phyloP scores from a whole-genome alignment of 2,113 vertebrate species.

The Clarias batrachus region DNA sequence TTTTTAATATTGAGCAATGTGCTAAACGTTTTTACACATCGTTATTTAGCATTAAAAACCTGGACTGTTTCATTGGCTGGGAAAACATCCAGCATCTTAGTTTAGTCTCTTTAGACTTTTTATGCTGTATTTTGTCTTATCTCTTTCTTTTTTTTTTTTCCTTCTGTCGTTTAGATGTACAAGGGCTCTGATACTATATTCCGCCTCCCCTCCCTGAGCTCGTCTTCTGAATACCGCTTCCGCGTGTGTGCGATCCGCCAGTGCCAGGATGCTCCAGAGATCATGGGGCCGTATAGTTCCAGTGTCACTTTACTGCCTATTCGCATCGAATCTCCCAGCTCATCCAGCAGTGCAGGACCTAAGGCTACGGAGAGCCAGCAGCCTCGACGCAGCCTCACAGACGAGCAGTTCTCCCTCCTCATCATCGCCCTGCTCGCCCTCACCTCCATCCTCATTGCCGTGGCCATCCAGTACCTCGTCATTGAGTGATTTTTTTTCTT shows the following conservation, averaged over 20 bases:
- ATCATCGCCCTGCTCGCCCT: conserved; percentile 91
- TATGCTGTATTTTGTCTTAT: background rate
- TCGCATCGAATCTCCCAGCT: conserved; percentile 73
- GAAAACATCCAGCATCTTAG: background rate
- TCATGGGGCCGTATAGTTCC: conserved; percentile 87
- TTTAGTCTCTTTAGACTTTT: background rate
- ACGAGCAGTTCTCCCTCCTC: conserved; percentile 93
- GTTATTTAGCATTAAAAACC: background rate
- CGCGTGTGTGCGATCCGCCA: conserved; percentile 88
- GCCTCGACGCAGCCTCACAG: conserved; percentile 80
- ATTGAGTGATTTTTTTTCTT: conserved; percentile 82
- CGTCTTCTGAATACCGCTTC: conserved; percentile 91
- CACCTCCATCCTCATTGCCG: conserved; percentile 94
- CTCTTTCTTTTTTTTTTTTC: background rate
- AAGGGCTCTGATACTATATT: conserved; percentile 83
- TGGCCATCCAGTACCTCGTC: conserved; percentile 97
- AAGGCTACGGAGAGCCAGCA: conserved; percentile 74
- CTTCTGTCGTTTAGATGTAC: conserved; percentile 74
- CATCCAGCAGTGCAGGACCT: conserved; percentile 65
- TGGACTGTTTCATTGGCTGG: background rate
- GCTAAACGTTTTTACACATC: background rate
- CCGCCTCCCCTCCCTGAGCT: conserved; percentile 83
- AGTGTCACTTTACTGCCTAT: conserved; percentile 85
- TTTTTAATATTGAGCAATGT: background rate
- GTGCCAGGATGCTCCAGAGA: conserved; percentile 85